Evolutionary conservation across 2,113 vertebrate genomes (phyloP).

Genomic region (Amphiprion ocellaris): DNA sequence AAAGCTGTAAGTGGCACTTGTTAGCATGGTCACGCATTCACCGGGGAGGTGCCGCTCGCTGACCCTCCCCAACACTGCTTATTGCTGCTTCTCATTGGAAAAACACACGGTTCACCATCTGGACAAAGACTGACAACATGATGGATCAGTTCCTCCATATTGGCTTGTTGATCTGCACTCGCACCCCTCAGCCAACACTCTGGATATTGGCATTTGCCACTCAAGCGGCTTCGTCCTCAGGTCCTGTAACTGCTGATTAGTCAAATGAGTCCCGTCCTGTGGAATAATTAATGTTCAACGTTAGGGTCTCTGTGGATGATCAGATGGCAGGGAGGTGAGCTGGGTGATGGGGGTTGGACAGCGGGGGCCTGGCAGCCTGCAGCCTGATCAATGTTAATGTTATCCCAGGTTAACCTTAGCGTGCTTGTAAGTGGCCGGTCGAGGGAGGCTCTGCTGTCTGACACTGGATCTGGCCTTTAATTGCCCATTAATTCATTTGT

Average conservation of each 20-base stretch:
- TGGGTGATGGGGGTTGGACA: conserved; percentile 71
- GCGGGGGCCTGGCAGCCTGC: conserved; percentile 49
- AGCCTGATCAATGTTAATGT: conserved; percentile 85
- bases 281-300: conserved; percentile 91
- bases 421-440: conserved; percentile 68
- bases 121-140: conserved; percentile 90
- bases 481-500: conserved; percentile 69
- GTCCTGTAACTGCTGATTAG: conserved; percentile 90
- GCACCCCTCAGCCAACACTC: conserved; percentile 63
- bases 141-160: conserved; percentile 91
- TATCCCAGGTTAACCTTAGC: conserved; percentile 84
- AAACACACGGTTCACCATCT: conserved; percentile 75
- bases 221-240: conserved; percentile 84
- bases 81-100: conserved; percentile 85
- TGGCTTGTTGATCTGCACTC: conserved; percentile 92
- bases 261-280: conserved; percentile 86
- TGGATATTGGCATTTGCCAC: conserved; percentile 96
- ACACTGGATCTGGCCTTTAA: conserved; percentile 54
- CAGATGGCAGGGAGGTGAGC: conserved; percentile 77
- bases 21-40: conserved; percentile 82
- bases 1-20: conserved; percentile 72
- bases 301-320: conserved; percentile 78
- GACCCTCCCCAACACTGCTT: conserved; percentile 63
- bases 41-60: conserved; percentile 68
- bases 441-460: conserved; percentile 75